Base-by-base conservation (phyloP, 2,797 vertebrate species). In the Poecilia velifera region DNA sequence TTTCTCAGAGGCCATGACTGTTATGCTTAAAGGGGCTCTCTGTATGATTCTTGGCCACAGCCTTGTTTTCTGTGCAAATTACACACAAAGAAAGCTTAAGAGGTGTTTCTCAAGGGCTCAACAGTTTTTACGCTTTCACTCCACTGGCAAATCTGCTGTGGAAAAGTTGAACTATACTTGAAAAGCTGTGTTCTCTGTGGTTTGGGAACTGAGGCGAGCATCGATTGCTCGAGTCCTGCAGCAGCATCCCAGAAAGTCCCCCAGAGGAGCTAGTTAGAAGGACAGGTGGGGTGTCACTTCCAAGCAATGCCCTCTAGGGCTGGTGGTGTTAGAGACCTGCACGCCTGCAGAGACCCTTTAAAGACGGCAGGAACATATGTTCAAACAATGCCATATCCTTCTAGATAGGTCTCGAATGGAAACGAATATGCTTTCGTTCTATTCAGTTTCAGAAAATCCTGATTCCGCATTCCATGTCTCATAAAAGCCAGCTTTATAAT, bases 51-150 rank as follows among this genome's bases (percentile, higher is more conserved):
- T 96, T 96, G 95, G 95, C 94, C 64, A 59, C 14, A 49, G 81
- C 59, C 77, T 89, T 96, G 91, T 96, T 96, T 96, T 96, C 94
- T 95, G 91, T 95, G 89, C 93, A 96, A 96, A 96, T 95, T 91
- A 95, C 95, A 94, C 92, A 95, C 94, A 96, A 95, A 95, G 92
- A 95, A 95, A 93, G 92, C 94, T 94, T 95, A 96, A 94, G 91
- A 95, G 93, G 94, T 95, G 95, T 95, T 96, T 95, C 94, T 95
- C 93, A 93, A 92, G 94, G 93, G 94, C 94, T 95, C 91, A 80
- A 94, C 89, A 82, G 92, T 94, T 95, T 95, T 93, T 93, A 91
- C 86, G 80, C 92, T 93, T 92, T 82, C 90, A 89, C 93, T 93
- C 85, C 84, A 92, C 84, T 95, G 94, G 94, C 93, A 95, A 90